Percentiles rank a stretch among this genome's conserved stretches.
Conservation (phyloP, 1,140 invertebrate genomes). For the Pseudomyrmex pallidus region DNA sequence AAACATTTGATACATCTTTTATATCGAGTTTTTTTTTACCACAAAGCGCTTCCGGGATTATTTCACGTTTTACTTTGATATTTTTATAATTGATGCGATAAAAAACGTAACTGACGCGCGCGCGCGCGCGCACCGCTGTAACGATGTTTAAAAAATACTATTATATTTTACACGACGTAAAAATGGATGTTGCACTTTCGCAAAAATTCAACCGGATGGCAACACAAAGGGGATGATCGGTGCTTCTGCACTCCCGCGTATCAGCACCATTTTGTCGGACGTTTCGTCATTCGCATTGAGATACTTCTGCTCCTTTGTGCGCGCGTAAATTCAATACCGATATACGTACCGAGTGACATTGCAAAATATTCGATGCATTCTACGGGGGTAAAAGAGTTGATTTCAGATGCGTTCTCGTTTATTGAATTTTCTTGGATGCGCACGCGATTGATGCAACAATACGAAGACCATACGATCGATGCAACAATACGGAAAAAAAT, state of each 20-base stretch:
- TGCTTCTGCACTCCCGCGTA: background rate
- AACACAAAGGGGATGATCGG: background rate
- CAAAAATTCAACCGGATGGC: background rate
- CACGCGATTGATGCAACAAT: background rate
- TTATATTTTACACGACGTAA: background rate
- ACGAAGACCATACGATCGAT: background rate
- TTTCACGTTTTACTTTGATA: background rate
- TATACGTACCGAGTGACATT: slow-evolving; percentile 8
- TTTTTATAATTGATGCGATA: slow-evolving; percentile 10
- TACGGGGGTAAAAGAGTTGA: background rate
- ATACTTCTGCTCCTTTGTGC: slow-evolving; percentile 30
- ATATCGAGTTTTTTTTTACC: background rate
- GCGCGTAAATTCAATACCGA: slow-evolving; percentile 8
- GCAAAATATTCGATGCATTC: slow-evolving; percentile 7
- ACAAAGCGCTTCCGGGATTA: slow-evolving; percentile 8
- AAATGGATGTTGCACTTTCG: background rate
- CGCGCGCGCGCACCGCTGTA: no score
- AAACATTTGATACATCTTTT: slow-evolving; percentile 33
- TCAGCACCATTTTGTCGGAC: background rate
- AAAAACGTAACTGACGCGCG: background rate
- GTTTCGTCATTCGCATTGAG: slow-evolving; percentile 5
- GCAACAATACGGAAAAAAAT: background rate
- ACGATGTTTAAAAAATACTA: no score
- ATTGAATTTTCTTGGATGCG: background rate
- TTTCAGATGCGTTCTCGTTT: slow-evolving; percentile 14